A percentile compares a stretch with the other conserved stretches of the same genome.
Conservation (phyloP, 2,888 invertebrate species). For the Gisinianus flammeolus region DNA sequence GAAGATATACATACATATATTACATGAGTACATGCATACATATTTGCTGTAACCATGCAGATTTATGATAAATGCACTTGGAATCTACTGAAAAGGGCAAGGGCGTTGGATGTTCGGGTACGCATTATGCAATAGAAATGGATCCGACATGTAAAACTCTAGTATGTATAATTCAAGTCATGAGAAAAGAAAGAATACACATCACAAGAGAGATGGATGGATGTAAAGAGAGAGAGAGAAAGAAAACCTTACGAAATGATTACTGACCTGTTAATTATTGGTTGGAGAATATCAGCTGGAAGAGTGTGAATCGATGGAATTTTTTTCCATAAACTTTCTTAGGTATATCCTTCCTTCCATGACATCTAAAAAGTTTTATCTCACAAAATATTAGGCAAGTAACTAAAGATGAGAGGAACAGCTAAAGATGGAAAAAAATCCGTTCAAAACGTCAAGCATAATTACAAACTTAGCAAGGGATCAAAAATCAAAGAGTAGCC, state of each 20-base stretch:
- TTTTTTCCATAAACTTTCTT: neutral
- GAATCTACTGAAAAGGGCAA: neutral
- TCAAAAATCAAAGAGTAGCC: neutral
- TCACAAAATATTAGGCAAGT: neutral
- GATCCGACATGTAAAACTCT: neutral
- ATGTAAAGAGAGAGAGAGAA: neutral
- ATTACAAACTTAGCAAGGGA: constrained; percentile 1
- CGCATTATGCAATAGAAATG: neutral
- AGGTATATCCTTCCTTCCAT: neutral
- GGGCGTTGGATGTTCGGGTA: neutral
- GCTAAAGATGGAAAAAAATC: no score
- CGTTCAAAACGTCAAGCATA: constrained; percentile 3
- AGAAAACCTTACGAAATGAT: constrained; percentile 6
- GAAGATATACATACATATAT: neutral
- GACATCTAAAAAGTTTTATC: neutral
- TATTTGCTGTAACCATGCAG: constrained; percentile 9
- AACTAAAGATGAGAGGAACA: neutral
- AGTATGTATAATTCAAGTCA: neutral
- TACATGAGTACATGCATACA: no score
- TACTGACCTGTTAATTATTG: constrained; percentile 19
- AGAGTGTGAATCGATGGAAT: constrained; percentile 5
- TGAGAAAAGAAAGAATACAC: neutral
- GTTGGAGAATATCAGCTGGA: constrained; percentile 10
- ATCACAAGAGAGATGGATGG: no score
- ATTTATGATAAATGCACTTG: constrained; percentile 4